Evolutionary conservation across 1,140 invertebrate genomes (phyloP).

Genomic region (Cotesia glomerata): DNA sequence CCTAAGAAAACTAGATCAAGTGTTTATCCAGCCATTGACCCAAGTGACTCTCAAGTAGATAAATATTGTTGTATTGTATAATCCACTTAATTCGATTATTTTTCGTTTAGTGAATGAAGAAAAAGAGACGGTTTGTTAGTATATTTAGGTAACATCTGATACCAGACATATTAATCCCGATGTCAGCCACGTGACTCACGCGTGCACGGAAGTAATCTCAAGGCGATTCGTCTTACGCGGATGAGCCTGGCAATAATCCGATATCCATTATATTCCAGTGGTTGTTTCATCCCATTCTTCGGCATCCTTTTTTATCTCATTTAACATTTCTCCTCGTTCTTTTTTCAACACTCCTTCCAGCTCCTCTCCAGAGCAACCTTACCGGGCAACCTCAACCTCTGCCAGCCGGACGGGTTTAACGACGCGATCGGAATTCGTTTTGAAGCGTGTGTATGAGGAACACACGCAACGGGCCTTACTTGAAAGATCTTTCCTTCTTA

Average conservation of each 20-base stretch:
- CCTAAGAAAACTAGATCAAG: no score
- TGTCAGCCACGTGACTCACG: not conserved
- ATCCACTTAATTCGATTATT: no score
- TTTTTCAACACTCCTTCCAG: conserved; percentile 13
- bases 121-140: not conserved
- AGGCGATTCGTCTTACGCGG: conserved; percentile 35
- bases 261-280: conserved; percentile 37
- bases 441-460: conserved; percentile 22
- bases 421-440: conserved; percentile 38
- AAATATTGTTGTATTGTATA: not conserved
- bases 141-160: no score
- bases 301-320: conserved; percentile 25
- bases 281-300: conserved; percentile 23
- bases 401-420: conserved; percentile 29
- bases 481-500: not conserved
- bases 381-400: conserved; percentile 4
- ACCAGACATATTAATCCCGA: not conserved
- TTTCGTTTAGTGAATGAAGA: no score
- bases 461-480: conserved; percentile 13
- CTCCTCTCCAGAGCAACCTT: not conserved
- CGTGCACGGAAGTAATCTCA: conserved; percentile 35
- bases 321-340: conserved; percentile 1
- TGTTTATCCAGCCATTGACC: no score
- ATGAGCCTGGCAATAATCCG: conserved; percentile 36
- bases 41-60: not conserved